phyloP scores from a whole-genome alignment of 1,140 invertebrate species.

The Zaprionus gabonicus region DNA sequence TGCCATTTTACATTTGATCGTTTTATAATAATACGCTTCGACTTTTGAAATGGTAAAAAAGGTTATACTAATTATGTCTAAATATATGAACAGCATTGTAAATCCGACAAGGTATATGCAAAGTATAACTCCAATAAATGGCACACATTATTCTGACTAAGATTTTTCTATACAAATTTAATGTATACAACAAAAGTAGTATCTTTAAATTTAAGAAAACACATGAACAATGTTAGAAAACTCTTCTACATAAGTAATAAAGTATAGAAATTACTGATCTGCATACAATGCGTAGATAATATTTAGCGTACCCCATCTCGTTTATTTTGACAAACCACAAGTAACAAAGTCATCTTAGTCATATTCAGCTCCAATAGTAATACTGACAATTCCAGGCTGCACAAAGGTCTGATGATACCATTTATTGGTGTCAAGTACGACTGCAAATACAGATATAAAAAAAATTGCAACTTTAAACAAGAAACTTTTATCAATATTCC shows the following conservation, averaged over 20 bases:
- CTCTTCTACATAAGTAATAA: no score
- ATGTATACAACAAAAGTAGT: no score
- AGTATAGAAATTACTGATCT: no score
- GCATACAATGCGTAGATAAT: not conserved
- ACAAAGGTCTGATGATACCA: conserved; percentile 97
- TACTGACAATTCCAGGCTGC: conserved; percentile 94
- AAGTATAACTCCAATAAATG: no score
- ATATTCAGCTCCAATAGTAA: conserved; percentile 97
- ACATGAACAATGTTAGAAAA: no score
- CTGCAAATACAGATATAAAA: conserved; percentile 85
- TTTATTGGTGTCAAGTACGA: conserved; percentile 95
- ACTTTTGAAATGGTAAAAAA: not conserved
- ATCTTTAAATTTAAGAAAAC: no score
- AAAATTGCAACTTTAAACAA: not conserved
- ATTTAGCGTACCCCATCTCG: not conserved
- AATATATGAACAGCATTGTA: no score
- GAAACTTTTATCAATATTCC: conserved; percentile 8
- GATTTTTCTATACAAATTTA: no score
- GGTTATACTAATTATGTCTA: not conserved
- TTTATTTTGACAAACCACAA: not conserved
- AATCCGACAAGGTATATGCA: no score
- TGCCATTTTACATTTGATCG: not conserved
- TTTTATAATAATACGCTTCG: not conserved
- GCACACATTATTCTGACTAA: no score
- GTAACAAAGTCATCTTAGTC: conserved; percentile 87